These are phyloP conservation scores for Scalopus aquaticus DNA, from an alignment of 2,113 vertebrate species.

Conservation along the genomic window DNA sequence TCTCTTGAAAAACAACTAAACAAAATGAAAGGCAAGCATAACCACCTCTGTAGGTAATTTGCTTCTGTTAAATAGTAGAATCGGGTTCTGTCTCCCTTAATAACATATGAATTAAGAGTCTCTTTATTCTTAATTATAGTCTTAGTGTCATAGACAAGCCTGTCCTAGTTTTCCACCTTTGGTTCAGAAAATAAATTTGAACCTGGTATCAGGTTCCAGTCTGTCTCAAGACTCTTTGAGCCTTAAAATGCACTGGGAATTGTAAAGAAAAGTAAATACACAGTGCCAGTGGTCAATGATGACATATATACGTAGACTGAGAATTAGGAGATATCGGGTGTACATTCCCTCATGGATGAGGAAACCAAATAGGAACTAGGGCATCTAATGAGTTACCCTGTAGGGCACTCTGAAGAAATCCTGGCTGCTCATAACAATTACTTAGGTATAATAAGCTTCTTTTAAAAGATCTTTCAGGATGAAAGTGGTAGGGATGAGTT, in stretches of 20 bases:
- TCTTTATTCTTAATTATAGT: neutral
- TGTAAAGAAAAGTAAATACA: neutral
- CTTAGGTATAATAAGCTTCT: neutral
- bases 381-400: neutral
- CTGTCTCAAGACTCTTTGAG: neutral
- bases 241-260: neutral
- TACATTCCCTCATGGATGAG: neutral
- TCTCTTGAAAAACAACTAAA: slow-evolving; percentile 18
- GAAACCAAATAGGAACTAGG: neutral
- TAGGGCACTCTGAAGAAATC: neutral
- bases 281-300: neutral
- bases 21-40: slow-evolving; percentile 20
- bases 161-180: neutral
- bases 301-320: neutral
- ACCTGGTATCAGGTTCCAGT: neutral
- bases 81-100: neutral
- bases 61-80: slow-evolving; percentile 27
- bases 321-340: neutral
- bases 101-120: neutral
- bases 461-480: neutral
- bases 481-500: neutral
- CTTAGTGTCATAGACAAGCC: neutral
- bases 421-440: neutral
- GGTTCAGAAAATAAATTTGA: neutral
- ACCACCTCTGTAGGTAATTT: slow-evolving; percentile 9